Evolutionary conservation across 2,888 invertebrate genomes (phyloP).

Genomic region (Argyra leucocephala): DNA sequence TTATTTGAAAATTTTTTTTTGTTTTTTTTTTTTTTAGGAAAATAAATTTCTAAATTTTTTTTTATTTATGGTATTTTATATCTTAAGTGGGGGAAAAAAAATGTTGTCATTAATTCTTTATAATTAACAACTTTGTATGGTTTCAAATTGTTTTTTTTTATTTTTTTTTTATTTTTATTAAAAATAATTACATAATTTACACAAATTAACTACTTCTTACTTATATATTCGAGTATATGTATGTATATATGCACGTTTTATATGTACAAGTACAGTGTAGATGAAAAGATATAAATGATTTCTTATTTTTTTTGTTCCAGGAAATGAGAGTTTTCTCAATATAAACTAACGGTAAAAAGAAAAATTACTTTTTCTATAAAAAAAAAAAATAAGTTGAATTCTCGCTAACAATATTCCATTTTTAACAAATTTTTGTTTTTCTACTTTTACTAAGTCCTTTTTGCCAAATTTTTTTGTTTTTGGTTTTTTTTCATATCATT

Average conservation of each 20-base stretch:
- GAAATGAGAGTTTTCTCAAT: no score
- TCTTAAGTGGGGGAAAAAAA: no score
- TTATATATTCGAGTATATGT: not conserved
- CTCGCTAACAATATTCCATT: no score
- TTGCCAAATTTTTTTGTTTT: no score
- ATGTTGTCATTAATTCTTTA: not conserved
- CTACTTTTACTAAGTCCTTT: no score
- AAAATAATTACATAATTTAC: slow-evolving; percentile 3
- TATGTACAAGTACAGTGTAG: not conserved
- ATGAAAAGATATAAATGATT: not conserved
- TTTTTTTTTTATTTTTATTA: not conserved
- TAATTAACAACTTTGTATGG: slow-evolving; percentile 1
- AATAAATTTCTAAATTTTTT: not conserved
- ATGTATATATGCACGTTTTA: not conserved
- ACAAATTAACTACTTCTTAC: not conserved
- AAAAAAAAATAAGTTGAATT: no score
- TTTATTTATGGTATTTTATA: not conserved
- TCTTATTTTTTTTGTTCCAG: no score
- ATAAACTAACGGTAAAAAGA: no score
- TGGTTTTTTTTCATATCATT: no score
- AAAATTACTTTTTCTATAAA: no score
- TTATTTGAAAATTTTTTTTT: not conserved
- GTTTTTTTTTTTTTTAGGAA: not conserved
- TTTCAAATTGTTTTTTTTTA: not conserved
- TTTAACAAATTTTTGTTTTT: no score